Percentiles rank a stretch among this genome's conserved stretches.
These are phyloP conservation scores for Ailurus styani DNA, from an alignment of 2,113 vertebrate genomes.

Conservation along the genomic window DNA sequence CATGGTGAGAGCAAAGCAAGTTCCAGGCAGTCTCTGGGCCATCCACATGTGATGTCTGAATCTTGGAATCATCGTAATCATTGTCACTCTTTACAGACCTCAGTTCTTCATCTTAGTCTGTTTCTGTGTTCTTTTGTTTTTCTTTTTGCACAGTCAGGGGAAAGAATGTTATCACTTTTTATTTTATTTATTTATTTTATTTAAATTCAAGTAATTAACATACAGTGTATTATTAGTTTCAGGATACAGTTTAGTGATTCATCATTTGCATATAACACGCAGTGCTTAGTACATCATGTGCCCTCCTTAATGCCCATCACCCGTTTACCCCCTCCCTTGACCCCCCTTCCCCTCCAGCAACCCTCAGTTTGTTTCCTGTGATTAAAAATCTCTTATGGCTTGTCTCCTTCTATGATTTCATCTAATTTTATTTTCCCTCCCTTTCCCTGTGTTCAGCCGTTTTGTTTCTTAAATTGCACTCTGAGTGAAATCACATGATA, in stretches of 20 bases:
- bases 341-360: background rate
- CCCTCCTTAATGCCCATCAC: background rate
- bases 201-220: background rate
- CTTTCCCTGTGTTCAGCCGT: background rate
- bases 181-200: background rate
- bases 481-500: background rate
- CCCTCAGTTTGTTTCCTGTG: background rate
- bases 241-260: background rate
- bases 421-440: background rate
- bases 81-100: background rate
- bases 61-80: background rate
- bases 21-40: background rate
- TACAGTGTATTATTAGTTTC: background rate
- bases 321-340: background rate
- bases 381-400: background rate
- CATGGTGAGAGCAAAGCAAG: background rate
- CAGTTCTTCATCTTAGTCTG: background rate
- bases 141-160: background rate
- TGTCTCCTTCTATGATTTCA: background rate
- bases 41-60: background rate
- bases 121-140: background rate
- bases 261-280: background rate
- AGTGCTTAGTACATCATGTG: background rate
- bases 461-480: background rate
- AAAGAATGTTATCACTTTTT: background rate